A percentile compares a stretch with the other conserved stretches of the same genome.
phyloP scores from a whole-genome alignment of 2,888 invertebrate species.

The Pyralis farinalis region DNA sequence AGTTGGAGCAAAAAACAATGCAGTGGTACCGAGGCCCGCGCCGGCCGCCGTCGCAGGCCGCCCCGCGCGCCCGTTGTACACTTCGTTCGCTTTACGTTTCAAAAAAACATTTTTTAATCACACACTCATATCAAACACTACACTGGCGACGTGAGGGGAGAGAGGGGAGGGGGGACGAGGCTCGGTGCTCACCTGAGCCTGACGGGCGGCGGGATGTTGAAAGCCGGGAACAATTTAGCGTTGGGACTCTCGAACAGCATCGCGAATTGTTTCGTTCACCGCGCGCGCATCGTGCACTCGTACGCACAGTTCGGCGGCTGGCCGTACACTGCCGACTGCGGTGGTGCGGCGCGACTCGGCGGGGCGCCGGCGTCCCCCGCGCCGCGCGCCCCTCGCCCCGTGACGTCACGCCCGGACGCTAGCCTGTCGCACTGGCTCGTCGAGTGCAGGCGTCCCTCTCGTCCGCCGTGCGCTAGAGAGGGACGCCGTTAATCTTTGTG shows the following conservation, averaged over 20 bases:
- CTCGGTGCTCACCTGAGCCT: conserved; percentile 70
- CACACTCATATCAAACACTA: conserved; percentile 31
- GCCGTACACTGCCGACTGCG: conserved; percentile 73
- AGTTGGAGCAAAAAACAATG: conserved; percentile 30
- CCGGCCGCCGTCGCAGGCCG: conserved; percentile 38
- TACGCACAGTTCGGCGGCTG: conserved; percentile 53
- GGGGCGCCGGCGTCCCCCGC: conserved; percentile 32
- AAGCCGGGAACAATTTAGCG: conserved; percentile 85
- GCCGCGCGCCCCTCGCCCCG: conserved; percentile 37
- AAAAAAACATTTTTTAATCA: conserved; percentile 32
- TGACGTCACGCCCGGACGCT: conserved; percentile 64
- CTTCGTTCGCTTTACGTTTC: conserved; percentile 50
- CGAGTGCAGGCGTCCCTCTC: conserved; percentile 27
- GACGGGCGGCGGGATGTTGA: conserved; percentile 87
- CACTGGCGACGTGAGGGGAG: conserved; percentile 21
- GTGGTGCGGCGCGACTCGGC: conserved; percentile 34
- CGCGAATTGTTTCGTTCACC: conserved; percentile 63
- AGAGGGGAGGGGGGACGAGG: conserved; percentile 9
- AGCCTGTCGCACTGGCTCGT: conserved; percentile 34
- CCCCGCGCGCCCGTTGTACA: conserved; percentile 45
- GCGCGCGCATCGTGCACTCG: conserved; percentile 60
- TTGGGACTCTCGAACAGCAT: conserved; percentile 89
- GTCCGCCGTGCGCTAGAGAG: conserved; percentile 16
- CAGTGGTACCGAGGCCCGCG: conserved; percentile 51
- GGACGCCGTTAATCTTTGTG: conserved; percentile 25